Evolutionary conservation across 2,888 invertebrate species (phyloP).

Genomic region (Aleiodes leptofemur): DNA sequence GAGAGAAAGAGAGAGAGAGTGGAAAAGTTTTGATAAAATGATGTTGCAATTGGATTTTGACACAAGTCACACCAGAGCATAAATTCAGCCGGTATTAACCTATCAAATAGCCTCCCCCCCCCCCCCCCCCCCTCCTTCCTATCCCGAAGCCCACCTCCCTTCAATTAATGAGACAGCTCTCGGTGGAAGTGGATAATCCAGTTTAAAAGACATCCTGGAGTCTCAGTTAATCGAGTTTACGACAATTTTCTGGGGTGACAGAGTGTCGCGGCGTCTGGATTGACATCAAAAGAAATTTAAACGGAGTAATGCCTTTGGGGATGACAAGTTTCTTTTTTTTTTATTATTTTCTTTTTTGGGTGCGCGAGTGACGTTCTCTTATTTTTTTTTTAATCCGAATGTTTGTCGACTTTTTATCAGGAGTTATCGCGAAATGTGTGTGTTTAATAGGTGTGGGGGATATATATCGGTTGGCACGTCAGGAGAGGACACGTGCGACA

Average conservation of each 20-base stretch:
- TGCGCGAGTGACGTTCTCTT: background rate
- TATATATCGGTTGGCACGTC: background rate
- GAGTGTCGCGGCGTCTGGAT: slow-evolving; percentile 42
- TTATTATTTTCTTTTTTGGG: too few species aligned
- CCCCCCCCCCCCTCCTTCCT: too few species aligned
- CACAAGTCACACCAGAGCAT: too few species aligned
- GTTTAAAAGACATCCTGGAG: slow-evolving; percentile 34
- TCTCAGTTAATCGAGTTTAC: slow-evolving; percentile 43
- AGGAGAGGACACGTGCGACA: background rate
- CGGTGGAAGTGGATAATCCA: slow-evolving; percentile 30
- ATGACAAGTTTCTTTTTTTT: too few species aligned
- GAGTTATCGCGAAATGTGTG: background rate
- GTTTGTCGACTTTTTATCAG: slow-evolving; percentile 6
- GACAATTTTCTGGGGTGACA: slow-evolving; percentile 40
- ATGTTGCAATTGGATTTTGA: too few species aligned
- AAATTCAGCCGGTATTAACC: too few species aligned
- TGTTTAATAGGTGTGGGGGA: background rate
- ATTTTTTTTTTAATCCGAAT: background rate
- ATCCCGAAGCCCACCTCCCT: too few species aligned
- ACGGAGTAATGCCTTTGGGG: slow-evolving; percentile 15
- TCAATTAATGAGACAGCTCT: slow-evolving; percentile 37
- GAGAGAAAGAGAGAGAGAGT: background rate
- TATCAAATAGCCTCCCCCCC: too few species aligned
- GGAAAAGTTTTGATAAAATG: too few species aligned
- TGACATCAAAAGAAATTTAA: slow-evolving; percentile 45